Evolutionary conservation across 2,888 invertebrate species (phyloP), one percentile per base, ranked within the genome.

Genomic region (Melanchra persicariae): DNA sequence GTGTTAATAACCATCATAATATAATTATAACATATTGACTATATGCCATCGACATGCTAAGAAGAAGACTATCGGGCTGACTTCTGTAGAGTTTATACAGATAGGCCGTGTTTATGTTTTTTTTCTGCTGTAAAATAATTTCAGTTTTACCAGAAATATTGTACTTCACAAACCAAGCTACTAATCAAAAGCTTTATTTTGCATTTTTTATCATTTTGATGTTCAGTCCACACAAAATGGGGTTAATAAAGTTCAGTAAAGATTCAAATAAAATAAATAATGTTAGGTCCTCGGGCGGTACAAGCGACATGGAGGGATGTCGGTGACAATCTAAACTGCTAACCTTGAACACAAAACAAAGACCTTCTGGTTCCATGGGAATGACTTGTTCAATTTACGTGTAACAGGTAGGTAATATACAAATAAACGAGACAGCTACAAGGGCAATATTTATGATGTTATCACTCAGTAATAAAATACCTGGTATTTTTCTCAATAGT

Each of bases 261-360:
- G 3, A 47, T 40, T 2, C 15, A 40, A 70, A 24, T 15, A 22
- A 52, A 43, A 68, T 24, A 12, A n/a, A 52, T 12, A 34, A 34
- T n/a, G 4, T 52, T 15, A 49, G 15, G 10, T 8, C 22, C 30
- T 22, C 10, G 5, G 24, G 74, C n/a, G 0, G 34, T 55, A 34
- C 12, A 5, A 24, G 17, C 19, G 4, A 47, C 30, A 59, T 47
- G 10, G n/a, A 26, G 9, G n/a, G 17, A 17, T 65, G 30, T 51
- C 37, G 34, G 43, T 57, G 17, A 65, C n/a, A 58, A 47, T 59
- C 19, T 30, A 17, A 58, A 52, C 12, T 40, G 19, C 1, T 7
- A 45, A 65, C 58, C 65, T 59, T 54, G 40, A 15, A 17, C 24
- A 55, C 15, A 75, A 75, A 55, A 24, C 34, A 30, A 54, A 66